These are phyloP conservation scores for Albula glossodonta DNA, from an alignment of 2,113 vertebrate species.

Conservation along the genomic window DNA sequence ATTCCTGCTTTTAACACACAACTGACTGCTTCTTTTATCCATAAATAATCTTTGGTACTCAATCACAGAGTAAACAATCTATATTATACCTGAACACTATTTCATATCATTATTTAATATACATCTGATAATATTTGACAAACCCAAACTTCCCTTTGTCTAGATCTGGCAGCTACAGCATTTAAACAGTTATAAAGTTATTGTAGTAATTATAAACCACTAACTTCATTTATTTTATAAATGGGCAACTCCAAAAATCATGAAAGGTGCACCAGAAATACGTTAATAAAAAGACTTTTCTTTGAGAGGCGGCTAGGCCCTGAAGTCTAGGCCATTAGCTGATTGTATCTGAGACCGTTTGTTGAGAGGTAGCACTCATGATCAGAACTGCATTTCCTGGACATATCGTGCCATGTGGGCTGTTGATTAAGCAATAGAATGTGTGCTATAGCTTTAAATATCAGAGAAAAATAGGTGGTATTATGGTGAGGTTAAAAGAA, in stretches of 20 bases:
- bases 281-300: too few relatives aligned
- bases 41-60: neutral
- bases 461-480: too few relatives aligned
- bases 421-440: too few relatives aligned
- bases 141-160: neutral
- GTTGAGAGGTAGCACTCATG: too few relatives aligned
- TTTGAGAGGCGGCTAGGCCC: too few relatives aligned
- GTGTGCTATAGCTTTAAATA: too few relatives aligned
- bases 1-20: neutral
- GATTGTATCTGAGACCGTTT: too few relatives aligned
- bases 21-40: neutral
- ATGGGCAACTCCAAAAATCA: neutral
- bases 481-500: too few relatives aligned
- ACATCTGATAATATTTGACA: neutral
- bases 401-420: too few relatives aligned
- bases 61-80: too few relatives aligned
- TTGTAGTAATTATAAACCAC: neutral
- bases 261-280: neutral
- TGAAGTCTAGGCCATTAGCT: too few relatives aligned
- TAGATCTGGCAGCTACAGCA: neutral
- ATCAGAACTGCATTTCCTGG: too few relatives aligned
- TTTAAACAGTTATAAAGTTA: neutral
- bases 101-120: neutral
- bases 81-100: neutral
- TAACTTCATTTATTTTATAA: neutral